Conservation (phyloP, 2,113 vertebrate genomes). For the Tupaia chinensis region DNA sequence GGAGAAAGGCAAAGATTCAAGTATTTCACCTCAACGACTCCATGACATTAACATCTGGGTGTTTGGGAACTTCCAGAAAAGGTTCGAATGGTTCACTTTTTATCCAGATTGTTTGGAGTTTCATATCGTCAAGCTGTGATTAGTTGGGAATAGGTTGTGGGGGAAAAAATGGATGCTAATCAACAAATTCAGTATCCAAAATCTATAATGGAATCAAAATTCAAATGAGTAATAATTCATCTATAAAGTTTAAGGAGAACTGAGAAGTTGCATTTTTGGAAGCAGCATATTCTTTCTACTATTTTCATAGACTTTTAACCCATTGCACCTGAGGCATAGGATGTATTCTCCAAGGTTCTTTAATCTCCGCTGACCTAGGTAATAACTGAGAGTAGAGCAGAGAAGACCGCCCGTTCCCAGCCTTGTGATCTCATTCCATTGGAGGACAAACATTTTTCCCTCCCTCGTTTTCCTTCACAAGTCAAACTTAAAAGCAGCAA, state of each 20-base stretch:
- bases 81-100: not conserved
- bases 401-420: slow-evolving; percentile 51
- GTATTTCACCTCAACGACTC: not conserved
- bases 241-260: not conserved
- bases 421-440: slow-evolving; percentile 81
- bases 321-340: not conserved
- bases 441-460: slow-evolving; percentile 80
- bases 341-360: slow-evolving; percentile 2
- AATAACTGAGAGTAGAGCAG: slow-evolving; percentile 42
- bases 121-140: not conserved
- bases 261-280: slow-evolving; percentile 14
- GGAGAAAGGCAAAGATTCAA: not conserved
- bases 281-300: not conserved
- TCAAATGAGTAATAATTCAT: not conserved
- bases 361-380: not conserved
- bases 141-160: not conserved
- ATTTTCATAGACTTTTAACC: slow-evolving; percentile 67
- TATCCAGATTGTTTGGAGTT: not conserved
- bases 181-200: not conserved
- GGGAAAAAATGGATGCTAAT: not conserved
- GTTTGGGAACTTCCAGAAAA: slow-evolving; percentile 34
- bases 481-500: slow-evolving; percentile 84
- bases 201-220: not conserved
- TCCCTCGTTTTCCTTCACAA: slow-evolving; percentile 78
- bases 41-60: not conserved